phyloP scores from a whole-genome alignment of 2,888 invertebrate genomes.

The Nyleta sp. region DNA sequence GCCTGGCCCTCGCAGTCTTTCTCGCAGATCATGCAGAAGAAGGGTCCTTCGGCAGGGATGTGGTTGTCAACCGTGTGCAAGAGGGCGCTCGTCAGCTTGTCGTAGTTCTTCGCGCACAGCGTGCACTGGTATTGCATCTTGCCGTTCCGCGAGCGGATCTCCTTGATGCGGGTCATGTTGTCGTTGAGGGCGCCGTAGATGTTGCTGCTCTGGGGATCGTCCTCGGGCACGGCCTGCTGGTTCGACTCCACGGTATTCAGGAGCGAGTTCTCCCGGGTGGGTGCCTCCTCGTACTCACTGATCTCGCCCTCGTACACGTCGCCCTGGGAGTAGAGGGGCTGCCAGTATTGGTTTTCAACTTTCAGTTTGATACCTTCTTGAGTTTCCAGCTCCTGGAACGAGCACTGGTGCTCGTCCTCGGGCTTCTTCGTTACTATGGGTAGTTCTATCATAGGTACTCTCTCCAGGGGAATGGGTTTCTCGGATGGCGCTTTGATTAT shows the following conservation, averaged over 20 bases:
- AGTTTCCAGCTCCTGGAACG: slow-evolving; percentile 45
- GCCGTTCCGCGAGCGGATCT: slow-evolving; percentile 74
- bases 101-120: slow-evolving; percentile 76
- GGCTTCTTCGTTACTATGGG: slow-evolving; percentile 46
- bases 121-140: slow-evolving; percentile 77
- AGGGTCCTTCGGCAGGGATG: slow-evolving; percentile 80
- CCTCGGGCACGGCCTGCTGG: neutral
- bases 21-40: slow-evolving; percentile 85
- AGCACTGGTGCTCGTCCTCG: slow-evolving; percentile 50
- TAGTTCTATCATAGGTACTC: slow-evolving; percentile 44
- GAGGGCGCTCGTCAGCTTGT: slow-evolving; percentile 72
- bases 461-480: slow-evolving; percentile 27
- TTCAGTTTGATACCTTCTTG: slow-evolving; percentile 49
- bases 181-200: slow-evolving; percentile 79
- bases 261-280: slow-evolving; percentile 27
- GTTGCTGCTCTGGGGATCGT: slow-evolving; percentile 66
- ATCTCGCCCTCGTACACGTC: slow-evolving; percentile 56
- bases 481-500: slow-evolving; percentile 25
- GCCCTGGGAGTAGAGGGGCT: slow-evolving; percentile 52
- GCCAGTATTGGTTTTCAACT: slow-evolving; percentile 61
- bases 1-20: slow-evolving; percentile 84
- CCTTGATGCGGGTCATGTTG: slow-evolving; percentile 77
- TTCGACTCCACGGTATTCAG: neutral
- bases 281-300: slow-evolving; percentile 56
- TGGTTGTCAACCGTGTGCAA: slow-evolving; percentile 78